Evolutionary conservation across 2,888 invertebrate species (phyloP), one percentile per base, ranked within the genome.

Genomic region (Pardosa pseudoannulata): DNA sequence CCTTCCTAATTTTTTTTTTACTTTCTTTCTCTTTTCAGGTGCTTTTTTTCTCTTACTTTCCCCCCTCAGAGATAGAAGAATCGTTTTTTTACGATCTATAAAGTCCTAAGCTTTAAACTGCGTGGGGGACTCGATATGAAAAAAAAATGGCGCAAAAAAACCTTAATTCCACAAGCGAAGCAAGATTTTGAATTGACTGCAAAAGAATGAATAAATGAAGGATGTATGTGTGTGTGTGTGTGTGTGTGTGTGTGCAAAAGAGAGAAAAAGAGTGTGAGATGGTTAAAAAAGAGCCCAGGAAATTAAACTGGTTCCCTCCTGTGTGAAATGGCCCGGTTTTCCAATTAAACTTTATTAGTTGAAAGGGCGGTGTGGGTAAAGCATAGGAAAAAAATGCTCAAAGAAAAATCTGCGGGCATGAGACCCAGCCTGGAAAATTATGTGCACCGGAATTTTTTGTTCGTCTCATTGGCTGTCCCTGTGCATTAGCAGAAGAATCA

Each of bases 291-390:
- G 50, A 41, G 23, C 41, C 36, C 29, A 72, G 79, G 81, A 81
- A 85, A 78, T 73, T 78, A 85, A 85, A 79, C 72, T 67, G 67
- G 72, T 72, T 78, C 83, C 56, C 31, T 78, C 76, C 72, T 23
- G 56, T 78, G 83, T 78, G 73, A 78, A 85, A 85, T 78, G 72
- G 67, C 50, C 71, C 76, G 71, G 50, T 72, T 72, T 83, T 85
- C 78, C 78, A 85, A 85, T 85, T 85, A 85, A 85, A 85, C 78
- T 85, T 78, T 85, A 85, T 85, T 85, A 85, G 83, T 79, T 67
- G 74, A 64, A 74, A 73, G 56, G 56, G 75, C 41, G 9, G 32
- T 41, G 50, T 31, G 73, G 68, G 78, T 46, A 67, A 56, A 56
- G 67, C 56, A 78, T 67, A 67, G 31, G 23, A 36, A 46, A 39